Conservation (phyloP, 2,888 invertebrate species). For the Rhagophthalmus giganteus region DNA sequence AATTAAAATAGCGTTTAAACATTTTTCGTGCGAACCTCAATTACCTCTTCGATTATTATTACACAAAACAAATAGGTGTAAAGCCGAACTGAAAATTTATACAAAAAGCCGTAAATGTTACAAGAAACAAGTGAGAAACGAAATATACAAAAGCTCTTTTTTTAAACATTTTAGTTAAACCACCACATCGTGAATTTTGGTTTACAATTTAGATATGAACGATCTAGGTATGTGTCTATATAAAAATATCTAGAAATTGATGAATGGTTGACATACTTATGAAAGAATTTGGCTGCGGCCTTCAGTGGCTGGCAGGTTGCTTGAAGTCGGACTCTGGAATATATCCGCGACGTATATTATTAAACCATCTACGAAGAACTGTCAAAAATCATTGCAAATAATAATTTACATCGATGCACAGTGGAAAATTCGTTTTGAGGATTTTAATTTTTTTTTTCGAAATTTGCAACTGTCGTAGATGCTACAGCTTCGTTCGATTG, state of each 20-base stretch:
- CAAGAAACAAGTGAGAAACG: conserved; percentile 15
- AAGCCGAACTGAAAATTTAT: conserved; percentile 20
- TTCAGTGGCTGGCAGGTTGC: conserved; percentile 48
- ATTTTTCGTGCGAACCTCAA: too few relatives aligned
- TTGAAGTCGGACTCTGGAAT: conserved; percentile 54
- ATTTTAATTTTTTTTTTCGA: too few relatives aligned
- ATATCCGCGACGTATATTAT: conserved; percentile 52
- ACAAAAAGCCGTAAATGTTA: conserved; percentile 14
- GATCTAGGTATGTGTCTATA: too few relatives aligned
- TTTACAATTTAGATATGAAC: too few relatives aligned
- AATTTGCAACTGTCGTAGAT: too few relatives aligned
- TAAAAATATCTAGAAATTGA: conserved; percentile 36
- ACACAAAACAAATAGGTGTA: too few relatives aligned
- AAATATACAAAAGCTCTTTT: conserved; percentile 17
- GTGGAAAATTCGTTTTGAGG: too few relatives aligned
- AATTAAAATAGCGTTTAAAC: neutral
- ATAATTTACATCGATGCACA: neutral
- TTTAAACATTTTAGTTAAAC: conserved; percentile 10
- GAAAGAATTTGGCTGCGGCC: conserved; percentile 42
- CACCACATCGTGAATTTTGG: conserved; percentile 22
- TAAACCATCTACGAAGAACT: conserved; percentile 45
- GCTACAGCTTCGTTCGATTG: neutral
- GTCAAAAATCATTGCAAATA: conserved; percentile 33
- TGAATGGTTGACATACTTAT: conserved; percentile 47
- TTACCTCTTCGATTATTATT: too few relatives aligned